Conservation (phyloP, 2,113 vertebrate species). For the Halichoeres trimaculatus region DNA sequence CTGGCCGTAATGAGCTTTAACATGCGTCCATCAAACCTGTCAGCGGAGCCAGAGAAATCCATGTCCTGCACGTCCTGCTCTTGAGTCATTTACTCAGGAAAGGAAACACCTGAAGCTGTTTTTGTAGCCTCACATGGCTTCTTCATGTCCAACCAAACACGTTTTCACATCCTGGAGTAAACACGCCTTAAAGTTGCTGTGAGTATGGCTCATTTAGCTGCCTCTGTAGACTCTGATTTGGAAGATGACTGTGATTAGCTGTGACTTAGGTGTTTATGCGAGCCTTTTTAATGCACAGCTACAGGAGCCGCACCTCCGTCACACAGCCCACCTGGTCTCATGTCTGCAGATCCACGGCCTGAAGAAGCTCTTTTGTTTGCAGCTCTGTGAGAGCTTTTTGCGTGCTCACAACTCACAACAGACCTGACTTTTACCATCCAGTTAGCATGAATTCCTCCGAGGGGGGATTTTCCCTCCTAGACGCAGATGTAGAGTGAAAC, state of each 20-base stretch:
- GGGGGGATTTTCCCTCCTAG: conserved; percentile 29
- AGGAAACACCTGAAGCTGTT: too few species aligned
- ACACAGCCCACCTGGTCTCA: not conserved
- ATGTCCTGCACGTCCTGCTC: too few species aligned
- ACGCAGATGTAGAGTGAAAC: conserved; percentile 30
- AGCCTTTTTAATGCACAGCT: not conserved
- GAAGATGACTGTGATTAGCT: not conserved
- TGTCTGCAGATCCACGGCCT: not conserved
- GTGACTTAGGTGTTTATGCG: not conserved
- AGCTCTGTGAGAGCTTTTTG: conserved; percentile 6
- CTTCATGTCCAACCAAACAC: not conserved
- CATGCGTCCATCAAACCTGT: too few species aligned
- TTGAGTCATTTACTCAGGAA: too few species aligned
- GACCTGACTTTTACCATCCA: conserved; percentile 3
- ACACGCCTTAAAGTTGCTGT: not conserved
- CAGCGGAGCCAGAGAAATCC: too few species aligned
- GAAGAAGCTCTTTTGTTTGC: conserved; percentile 4
- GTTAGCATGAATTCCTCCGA: conserved; percentile 28
- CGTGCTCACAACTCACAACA: conserved; percentile 16
- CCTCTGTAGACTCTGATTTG: not conserved
- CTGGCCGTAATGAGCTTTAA: too few species aligned
- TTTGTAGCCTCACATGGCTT: not conserved
- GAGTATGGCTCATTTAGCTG: not conserved
- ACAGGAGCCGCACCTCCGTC: not conserved
- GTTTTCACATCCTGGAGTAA: too few species aligned